Conservation (phyloP, 2,888 invertebrate genomes). For the Cantharis lateralis region DNA sequence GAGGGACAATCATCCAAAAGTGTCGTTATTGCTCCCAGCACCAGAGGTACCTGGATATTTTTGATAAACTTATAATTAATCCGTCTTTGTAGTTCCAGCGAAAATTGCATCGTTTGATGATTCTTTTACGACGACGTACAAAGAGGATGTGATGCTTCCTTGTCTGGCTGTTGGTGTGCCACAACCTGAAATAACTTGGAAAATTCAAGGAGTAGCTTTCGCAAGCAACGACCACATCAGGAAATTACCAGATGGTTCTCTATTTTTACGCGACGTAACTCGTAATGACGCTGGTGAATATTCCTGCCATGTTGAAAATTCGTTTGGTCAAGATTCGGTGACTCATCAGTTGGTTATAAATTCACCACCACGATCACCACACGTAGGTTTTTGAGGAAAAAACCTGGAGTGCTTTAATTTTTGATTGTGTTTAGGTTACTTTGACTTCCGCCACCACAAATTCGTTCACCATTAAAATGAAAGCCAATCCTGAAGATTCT, state of each 20-base stretch:
- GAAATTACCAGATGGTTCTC: slow-evolving; percentile 85
- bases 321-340: slow-evolving; percentile 90
- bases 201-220: slow-evolving; percentile 79
- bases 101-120: slow-evolving; percentile 95
- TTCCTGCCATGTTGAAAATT: slow-evolving; percentile 90
- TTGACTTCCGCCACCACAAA: slow-evolving; percentile 77
- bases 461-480: slow-evolving; percentile 73
- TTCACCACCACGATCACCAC: slow-evolving; percentile 75
- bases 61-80: not conserved
- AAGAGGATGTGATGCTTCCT: slow-evolving; percentile 88
- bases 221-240: slow-evolving; percentile 82
- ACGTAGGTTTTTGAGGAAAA: slow-evolving; percentile 45
- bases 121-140: slow-evolving; percentile 89
- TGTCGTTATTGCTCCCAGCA: slow-evolving; percentile 82
- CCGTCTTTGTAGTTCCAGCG: slow-evolving; percentile 73
- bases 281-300: slow-evolving; percentile 93
- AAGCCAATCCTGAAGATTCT: slow-evolving; percentile 75
- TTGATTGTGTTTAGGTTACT: slow-evolving; percentile 59
- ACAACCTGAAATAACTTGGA: slow-evolving; percentile 88
- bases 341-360: slow-evolving; percentile 88
- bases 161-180: slow-evolving; percentile 93
- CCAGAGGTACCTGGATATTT: slow-evolving; percentile 64
- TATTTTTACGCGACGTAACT: slow-evolving; percentile 87
- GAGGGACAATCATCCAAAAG: slow-evolving; percentile 91
- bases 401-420: not conserved